These are phyloP conservation scores for Ptyas mucosa DNA, from an alignment of 2,113 vertebrate species.

Conservation along the genomic window DNA sequence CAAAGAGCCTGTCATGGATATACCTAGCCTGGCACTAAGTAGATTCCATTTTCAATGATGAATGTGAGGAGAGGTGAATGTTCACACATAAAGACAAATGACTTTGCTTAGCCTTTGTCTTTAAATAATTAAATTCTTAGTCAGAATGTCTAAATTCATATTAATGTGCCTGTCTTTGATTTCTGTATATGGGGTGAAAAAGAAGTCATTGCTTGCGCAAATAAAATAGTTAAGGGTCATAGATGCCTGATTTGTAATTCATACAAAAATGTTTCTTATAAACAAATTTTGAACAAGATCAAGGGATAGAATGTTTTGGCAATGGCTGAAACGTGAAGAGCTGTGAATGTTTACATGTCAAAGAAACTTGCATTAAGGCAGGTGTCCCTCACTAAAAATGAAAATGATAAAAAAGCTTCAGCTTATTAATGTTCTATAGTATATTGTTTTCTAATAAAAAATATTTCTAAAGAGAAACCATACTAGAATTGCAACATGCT, in stretches of 20 bases:
- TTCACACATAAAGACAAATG: constrained; percentile 1
- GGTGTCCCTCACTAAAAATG: constrained; percentile 25
- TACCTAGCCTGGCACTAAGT: constrained; percentile 33
- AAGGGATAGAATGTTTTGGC: background rate
- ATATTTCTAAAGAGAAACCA: constrained; percentile 22
- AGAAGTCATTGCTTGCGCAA: background rate
- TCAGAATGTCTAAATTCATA: constrained; percentile 38
- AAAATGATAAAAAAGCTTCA: constrained; percentile 22
- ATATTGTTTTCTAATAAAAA: constrained; percentile 37
- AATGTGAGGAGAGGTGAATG: constrained; percentile 5
- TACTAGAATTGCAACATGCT: constrained; percentile 19
- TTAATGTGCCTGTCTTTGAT: constrained; percentile 6
- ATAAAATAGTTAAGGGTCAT: constrained; percentile 9
- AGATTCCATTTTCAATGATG: constrained; percentile 19
- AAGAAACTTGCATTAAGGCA: background rate
- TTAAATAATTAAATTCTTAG: constrained; percentile 14
- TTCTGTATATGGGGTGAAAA: background rate
- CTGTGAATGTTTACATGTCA: background rate
- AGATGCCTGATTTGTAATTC: constrained; percentile 20
- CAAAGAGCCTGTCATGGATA: constrained; percentile 36
- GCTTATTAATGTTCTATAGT: background rate
- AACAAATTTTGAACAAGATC: background rate
- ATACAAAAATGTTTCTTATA: background rate
- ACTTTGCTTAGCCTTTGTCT: constrained; percentile 33
- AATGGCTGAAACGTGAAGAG: background rate